Evolutionary conservation across 2,888 invertebrate genomes (phyloP).

Genomic region (Dascillus cervinus): DNA sequence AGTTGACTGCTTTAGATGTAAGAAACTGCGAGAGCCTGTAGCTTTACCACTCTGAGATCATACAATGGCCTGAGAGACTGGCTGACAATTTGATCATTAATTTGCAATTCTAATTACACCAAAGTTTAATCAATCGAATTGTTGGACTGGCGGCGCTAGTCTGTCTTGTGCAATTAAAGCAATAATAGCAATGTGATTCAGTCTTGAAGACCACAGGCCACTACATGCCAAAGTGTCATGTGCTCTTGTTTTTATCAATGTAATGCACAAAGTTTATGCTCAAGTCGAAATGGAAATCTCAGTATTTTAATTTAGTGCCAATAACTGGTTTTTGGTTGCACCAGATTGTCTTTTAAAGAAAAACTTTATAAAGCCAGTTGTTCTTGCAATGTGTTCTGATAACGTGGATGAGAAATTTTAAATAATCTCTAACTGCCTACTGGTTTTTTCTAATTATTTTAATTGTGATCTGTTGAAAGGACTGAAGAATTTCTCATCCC

Average conservation of each 20-base stretch:
- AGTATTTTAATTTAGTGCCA: too few relatives aligned
- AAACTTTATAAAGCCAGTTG: too few relatives aligned
- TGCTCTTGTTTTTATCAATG: conserved; percentile 2
- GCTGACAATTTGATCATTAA: not conserved
- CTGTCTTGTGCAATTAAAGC: conserved; percentile 15
- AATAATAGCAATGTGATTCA: conserved; percentile 6
- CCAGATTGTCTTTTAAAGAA: too few relatives aligned
- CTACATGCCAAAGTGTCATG: conserved; percentile 1
- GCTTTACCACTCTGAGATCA: not conserved
- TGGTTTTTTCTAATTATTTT: too few relatives aligned
- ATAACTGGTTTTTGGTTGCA: too few relatives aligned
- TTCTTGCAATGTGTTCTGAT: too few relatives aligned
- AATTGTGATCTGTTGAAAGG: too few relatives aligned
- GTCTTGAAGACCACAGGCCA: not conserved
- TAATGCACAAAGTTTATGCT: too few relatives aligned
- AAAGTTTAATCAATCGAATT: conserved; percentile 12
- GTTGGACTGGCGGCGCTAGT: conserved; percentile 9
- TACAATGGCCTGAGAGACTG: conserved; percentile 1
- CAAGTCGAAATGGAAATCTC: too few relatives aligned
- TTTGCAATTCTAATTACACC: conserved; percentile 12
- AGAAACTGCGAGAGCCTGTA: conserved; percentile 3
- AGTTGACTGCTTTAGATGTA: not conserved
- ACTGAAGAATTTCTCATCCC: too few relatives aligned
- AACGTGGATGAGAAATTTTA: too few relatives aligned
- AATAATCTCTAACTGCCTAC: too few relatives aligned